Evolutionary conservation across 2,113 vertebrate species (phyloP).

Genomic region (Burhinus oedicnemus): DNA sequence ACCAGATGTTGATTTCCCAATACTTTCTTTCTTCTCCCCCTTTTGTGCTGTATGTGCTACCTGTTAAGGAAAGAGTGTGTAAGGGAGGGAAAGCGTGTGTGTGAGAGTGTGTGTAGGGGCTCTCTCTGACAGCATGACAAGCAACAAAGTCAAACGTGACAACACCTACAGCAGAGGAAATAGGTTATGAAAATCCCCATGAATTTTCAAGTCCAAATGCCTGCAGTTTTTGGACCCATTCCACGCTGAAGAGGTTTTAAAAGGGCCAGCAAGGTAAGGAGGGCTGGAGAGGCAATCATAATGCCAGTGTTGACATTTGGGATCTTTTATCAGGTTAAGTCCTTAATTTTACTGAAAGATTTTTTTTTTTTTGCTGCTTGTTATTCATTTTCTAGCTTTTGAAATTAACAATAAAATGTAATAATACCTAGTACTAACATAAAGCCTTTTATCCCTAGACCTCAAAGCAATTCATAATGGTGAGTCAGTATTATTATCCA

Average conservation of each 20-base stretch:
- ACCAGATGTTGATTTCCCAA: background rate
- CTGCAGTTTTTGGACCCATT: background rate
- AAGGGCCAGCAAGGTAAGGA: background rate
- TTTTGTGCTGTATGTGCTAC: conserved; percentile 21
- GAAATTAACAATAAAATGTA: conserved; percentile 60
- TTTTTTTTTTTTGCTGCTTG: background rate
- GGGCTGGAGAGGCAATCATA: background rate
- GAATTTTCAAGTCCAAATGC: background rate
- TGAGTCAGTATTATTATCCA: conserved; percentile 61
- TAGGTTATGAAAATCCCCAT: background rate
- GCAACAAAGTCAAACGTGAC: background rate
- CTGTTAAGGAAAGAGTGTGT: conserved; percentile 5
- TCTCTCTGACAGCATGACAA: background rate
- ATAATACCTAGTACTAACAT: conserved; percentile 31
- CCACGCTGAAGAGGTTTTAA: background rate
- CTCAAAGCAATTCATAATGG: conserved; percentile 53
- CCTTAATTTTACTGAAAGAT: conserved; percentile 4
- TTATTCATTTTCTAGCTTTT: conserved; percentile 36
- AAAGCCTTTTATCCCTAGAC: conserved; percentile 58
- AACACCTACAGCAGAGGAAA: conserved; percentile 17
- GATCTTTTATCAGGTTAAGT: conserved; percentile 13
- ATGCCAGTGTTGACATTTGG: background rate
- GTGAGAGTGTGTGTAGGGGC: background rate
- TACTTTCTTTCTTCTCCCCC: background rate
- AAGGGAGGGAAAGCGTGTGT: background rate